Base-by-base conservation (phyloP, 2,797 vertebrate genomes). In the Chrysocyon brachyurus region DNA sequence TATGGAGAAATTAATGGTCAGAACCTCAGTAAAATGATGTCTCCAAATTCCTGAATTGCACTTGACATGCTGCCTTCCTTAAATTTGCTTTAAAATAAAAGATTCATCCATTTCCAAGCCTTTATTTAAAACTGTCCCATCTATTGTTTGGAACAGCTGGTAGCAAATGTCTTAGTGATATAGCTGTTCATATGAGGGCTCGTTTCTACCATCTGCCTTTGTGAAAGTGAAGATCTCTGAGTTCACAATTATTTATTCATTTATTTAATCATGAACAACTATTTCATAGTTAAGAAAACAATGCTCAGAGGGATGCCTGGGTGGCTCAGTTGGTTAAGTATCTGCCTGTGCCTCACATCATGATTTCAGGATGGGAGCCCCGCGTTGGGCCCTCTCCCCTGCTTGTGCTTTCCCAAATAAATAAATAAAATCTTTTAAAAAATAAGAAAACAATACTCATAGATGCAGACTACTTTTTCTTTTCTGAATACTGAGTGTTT, bases 111-210 rank as follows among this genome's bases (percentile, higher is more conserved):
- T 15, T 63, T 89, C 49, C 72, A 66, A 83, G 12, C 26, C 54
- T 89, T 96, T 87, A 54, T 78, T 87, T 87, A 90, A 93, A 97
- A 87, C 28, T 56, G 9, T 6, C 17, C 57, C 36, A 77, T 64
- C 40, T 93, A 87, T 57, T 93, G 31, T 96, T 93, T 84, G 33
- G 12, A 95, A 90, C 12, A 94, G 14, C 79, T 75, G 40, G 26
- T 81, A 91, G 56, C 6, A 79, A 92, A 83, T 52, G 1, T 73
- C 40, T 56, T 79, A 88, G 24, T 88, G 52, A 59, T 7, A 66
- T 17, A 78, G 36, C 54, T 59, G 49, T 63, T 68, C 36, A 36
- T 59, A 90, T 68, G 26, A 91, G 4, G 2, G 22, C 64, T 66
- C n/a, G 85, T 2, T 88, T 81, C 31, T 0, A 84, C 49, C 49